These are phyloP conservation scores for Rhabdomys pumilio DNA, from an alignment of 2,797 vertebrate genomes.

Conservation along the genomic window DNA sequence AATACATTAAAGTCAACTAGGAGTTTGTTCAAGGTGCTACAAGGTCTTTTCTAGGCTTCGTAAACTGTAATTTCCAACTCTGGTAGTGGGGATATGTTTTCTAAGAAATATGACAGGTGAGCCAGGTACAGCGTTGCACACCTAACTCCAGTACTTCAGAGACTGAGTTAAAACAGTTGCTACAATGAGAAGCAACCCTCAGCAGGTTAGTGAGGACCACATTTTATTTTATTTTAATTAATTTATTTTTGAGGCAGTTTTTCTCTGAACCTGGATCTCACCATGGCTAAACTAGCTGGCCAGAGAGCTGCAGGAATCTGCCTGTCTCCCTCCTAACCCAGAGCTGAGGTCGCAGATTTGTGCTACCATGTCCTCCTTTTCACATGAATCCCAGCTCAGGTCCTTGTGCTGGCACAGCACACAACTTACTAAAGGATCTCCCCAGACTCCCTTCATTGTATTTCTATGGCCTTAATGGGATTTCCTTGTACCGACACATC, in stretches of 20 bases:
- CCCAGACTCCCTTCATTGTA: neutral
- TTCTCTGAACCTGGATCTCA: neutral
- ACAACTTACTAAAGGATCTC: neutral
- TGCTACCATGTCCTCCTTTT: neutral
- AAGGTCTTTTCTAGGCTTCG: neutral
- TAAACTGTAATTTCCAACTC: neutral
- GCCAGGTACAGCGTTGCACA: neutral
- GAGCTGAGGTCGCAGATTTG: neutral
- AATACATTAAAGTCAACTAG: neutral
- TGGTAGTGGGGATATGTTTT: neutral
- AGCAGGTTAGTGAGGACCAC: neutral
- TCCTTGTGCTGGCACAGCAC: neutral
- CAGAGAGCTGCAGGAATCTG: neutral
- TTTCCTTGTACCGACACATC: neutral
- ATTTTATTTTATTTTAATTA: neutral
- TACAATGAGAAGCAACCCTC: neutral
- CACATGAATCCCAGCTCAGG: neutral
- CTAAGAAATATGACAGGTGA: neutral
- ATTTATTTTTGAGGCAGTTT: neutral
- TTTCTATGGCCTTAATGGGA: neutral
- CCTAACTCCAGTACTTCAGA: neutral
- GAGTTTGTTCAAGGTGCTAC: slow-evolving; percentile 23
- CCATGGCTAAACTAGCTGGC: too few species aligned
- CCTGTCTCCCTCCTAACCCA: neutral
- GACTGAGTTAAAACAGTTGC: neutral